Evolutionary conservation across 2,797 vertebrate species (phyloP), one percentile per base, ranked within the genome.

Genomic region (Cynopterus sphinx): DNA sequence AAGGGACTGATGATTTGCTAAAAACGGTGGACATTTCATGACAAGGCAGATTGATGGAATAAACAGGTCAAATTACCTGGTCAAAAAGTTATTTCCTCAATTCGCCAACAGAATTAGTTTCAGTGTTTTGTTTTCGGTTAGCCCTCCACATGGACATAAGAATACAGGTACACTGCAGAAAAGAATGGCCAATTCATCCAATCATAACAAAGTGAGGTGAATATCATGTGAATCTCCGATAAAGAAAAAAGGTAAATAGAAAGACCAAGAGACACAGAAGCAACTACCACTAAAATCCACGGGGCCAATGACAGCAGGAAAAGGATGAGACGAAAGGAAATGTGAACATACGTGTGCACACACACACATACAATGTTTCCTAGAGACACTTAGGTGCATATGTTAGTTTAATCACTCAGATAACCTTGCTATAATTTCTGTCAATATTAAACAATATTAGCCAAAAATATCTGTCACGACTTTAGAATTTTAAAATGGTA

Each of bases 401-500:
- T 39, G 12, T 49, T 43, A 16, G 86, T 21, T n/a, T 77, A 65
- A 55, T 75, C 33, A 49, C 16, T 55, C 33, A 33, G 9, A 41
- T 67, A 81, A 39, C 0, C 4, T 67, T 67, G 28, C 61, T 75
- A 31, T 57, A 41, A 26, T 73, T n/a, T 41, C 28, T 81, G 28
- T 70, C 77, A 3, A 46, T 46, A 55, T 3, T 70, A 11, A 88
- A 85, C 3, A 81, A 49, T 51, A 94, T n/a, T 68, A 67, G 11
- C 78, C 5, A 70, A 86, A 95, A 94, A 21, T 31, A 79, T 28
- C 6, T 51, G 19, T 63, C 31, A 63, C 7, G 41, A n/a, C n/a
- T 74, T 71, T 94, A 19, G 3, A 53, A 19, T 71, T 21, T 57
- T 75, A 90, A 90, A 93, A 61, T 87, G 36, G 3, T n/a, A 88